A percentile compares a stretch with the other conserved stretches of the same genome.
phyloP scores from a whole-genome alignment of 2,797 vertebrate genomes.

The Uromys caudimaculatus region DNA sequence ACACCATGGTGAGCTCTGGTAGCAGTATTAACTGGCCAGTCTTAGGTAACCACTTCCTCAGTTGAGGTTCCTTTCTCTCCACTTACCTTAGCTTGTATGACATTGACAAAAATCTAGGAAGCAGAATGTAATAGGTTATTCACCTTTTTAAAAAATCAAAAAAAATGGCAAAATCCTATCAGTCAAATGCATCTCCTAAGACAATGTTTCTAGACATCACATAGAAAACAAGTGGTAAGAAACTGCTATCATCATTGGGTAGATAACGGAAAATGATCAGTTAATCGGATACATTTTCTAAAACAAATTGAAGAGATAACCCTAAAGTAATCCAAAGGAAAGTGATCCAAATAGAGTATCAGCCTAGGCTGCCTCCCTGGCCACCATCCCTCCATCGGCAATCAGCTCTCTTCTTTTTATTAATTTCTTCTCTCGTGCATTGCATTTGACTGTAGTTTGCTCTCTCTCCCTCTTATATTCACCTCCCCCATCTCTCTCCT shows the following conservation, averaged over 20 bases:
- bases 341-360: background rate
- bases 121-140: background rate
- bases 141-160: background rate
- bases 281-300: background rate
- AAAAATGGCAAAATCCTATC: background rate
- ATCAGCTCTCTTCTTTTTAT: background rate
- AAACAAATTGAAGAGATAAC: background rate
- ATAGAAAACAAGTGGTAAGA: background rate
- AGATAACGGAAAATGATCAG: background rate
- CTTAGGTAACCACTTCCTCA: background rate
- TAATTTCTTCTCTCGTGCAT: background rate
- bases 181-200: background rate
- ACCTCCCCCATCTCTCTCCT: background rate
- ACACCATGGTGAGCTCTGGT: background rate
- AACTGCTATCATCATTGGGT: background rate
- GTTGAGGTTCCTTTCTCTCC: background rate
- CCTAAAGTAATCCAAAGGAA: background rate
- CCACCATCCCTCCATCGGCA: background rate
- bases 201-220: background rate
- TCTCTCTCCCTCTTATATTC: background rate
- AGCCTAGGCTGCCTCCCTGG: background rate
- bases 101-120: background rate
- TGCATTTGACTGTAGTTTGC: background rate
- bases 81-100: background rate
- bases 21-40: background rate